These are phyloP conservation scores for Trachelus tabidus DNA, from an alignment of 2,888 invertebrate species.

Conservation along the genomic window DNA sequence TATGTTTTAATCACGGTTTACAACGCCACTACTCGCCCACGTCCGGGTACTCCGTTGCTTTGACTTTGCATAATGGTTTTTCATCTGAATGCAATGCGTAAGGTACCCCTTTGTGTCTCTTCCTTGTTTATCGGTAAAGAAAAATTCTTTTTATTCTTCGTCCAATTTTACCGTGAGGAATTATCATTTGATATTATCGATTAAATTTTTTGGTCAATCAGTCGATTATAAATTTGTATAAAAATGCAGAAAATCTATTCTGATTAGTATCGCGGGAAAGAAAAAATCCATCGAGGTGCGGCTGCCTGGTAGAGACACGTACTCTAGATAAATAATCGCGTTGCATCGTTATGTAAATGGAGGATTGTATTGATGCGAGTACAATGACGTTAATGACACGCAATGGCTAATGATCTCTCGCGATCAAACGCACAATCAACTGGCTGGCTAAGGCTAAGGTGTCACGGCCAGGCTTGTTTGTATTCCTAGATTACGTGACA, in stretches of 20 bases:
- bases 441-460: constrained; percentile 57
- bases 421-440: constrained; percentile 33
- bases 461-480: constrained; percentile 58
- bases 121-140: constrained; percentile 25
- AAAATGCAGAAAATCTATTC: background rate
- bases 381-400: constrained; percentile 40
- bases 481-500: constrained; percentile 27
- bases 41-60: constrained; percentile 26
- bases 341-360: constrained; percentile 45
- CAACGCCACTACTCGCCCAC: constrained; percentile 36
- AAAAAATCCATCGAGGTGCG: background rate
- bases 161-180: background rate
- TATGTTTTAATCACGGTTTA: constrained; percentile 49
- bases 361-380: constrained; percentile 39
- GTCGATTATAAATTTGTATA: background rate
- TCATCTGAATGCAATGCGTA: constrained; percentile 30
- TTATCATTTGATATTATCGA: constrained; percentile 8
- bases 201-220: background rate
- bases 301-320: constrained; percentile 11
- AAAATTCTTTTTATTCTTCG: background rate
- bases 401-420: constrained; percentile 34
- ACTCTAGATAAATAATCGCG: constrained; percentile 55
- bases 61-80: constrained; percentile 46
- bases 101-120: constrained; percentile 19
- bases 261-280: background rate